These are phyloP conservation scores for Ciconia maguari DNA, from an alignment of 2,113 vertebrate genomes.

Conservation along the genomic window DNA sequence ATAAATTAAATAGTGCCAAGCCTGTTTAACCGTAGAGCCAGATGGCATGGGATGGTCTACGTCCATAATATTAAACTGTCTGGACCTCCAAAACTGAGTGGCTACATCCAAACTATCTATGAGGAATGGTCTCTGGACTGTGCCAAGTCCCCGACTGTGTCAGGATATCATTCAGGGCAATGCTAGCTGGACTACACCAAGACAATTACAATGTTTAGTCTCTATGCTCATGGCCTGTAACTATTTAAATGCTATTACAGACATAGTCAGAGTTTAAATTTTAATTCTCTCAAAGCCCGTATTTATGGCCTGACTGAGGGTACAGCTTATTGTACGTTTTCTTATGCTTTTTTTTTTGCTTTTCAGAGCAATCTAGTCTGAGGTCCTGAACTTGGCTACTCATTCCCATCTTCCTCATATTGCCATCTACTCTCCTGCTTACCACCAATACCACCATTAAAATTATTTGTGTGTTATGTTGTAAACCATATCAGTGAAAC, in stretches of 20 bases:
- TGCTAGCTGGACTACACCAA: neutral
- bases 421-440: neutral
- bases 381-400: neutral
- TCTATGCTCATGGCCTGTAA: neutral
- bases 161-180: neutral
- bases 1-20: neutral
- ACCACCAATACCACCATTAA: neutral
- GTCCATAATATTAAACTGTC: neutral
- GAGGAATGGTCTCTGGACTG: rapidly evolving
- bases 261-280: neutral
- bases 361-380: neutral
- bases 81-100: neutral
- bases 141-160: neutral
- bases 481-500: neutral
- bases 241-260: neutral
- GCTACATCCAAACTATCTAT: neutral
- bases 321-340: neutral
- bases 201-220: neutral
- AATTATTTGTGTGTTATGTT: neutral
- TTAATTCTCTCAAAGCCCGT: neutral
- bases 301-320: neutral
- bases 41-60: too few relatives aligned
- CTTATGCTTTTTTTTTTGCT: neutral
- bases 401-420: neutral
- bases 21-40: neutral